Conservation (phyloP, 1,140 invertebrate species). For the Drosophila hydei region DNA sequence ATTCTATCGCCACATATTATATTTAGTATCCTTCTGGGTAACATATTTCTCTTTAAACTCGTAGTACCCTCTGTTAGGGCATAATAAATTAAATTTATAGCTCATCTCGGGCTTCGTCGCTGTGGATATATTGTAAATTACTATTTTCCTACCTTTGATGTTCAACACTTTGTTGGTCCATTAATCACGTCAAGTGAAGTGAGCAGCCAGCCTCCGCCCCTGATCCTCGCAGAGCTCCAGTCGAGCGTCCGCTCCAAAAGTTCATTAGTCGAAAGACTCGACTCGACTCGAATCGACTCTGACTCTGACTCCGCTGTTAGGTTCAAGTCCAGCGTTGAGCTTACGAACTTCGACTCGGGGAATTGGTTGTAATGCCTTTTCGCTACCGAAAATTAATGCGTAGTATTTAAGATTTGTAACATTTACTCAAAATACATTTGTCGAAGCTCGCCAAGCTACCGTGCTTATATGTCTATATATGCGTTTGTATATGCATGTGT, state of each 20-base stretch:
- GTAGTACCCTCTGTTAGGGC: slow-evolving; percentile 7
- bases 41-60: background rate
- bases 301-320: slow-evolving; percentile 2
- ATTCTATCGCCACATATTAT: background rate
- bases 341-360: slow-evolving; percentile 18
- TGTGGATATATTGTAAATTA: slow-evolving; percentile 65
- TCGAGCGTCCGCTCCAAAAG: slow-evolving; percentile 20
- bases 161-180: slow-evolving; percentile 75
- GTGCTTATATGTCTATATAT: slow-evolving; percentile 10
- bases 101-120: slow-evolving; percentile 38
- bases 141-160: slow-evolving; percentile 73
- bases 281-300: background rate
- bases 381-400: slow-evolving; percentile 82
- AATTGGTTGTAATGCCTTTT: slow-evolving; percentile 63
- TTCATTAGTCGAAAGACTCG: slow-evolving; percentile 38
- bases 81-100: slow-evolving; percentile 59
- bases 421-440: slow-evolving; percentile 33
- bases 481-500: background rate
- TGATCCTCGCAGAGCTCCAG: slow-evolving; percentile 31
- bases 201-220: slow-evolving; percentile 33
- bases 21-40: background rate
- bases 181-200: slow-evolving; percentile 57
- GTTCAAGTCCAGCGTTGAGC: slow-evolving; percentile 32
- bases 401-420: slow-evolving; percentile 64
- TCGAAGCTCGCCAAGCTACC: slow-evolving; percentile 47